Conservation (phyloP, 2,797 vertebrate species). For the Tauraco hartlaubi region DNA sequence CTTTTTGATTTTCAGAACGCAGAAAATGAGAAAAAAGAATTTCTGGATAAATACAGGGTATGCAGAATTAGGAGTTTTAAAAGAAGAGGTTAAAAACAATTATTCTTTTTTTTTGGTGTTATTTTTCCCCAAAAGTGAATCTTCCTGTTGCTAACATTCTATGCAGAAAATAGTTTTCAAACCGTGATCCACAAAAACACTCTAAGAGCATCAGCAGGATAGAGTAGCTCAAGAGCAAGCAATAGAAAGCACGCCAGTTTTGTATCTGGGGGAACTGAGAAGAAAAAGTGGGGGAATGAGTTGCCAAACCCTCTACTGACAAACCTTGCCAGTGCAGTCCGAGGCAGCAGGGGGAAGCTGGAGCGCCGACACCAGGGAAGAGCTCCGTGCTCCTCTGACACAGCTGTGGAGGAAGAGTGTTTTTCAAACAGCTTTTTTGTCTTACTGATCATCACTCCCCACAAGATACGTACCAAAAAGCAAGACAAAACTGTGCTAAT, state of each 20-base stretch:
- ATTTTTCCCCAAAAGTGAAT: not conserved
- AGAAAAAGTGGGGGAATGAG: not conserved
- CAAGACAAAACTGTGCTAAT: not conserved
- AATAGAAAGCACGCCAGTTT: not conserved
- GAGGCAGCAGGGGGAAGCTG: not conserved
- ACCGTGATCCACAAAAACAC: not conserved
- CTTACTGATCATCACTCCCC: not conserved
- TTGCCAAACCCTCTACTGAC: not conserved
- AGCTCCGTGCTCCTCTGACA: not conserved
- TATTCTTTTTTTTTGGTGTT: not conserved
- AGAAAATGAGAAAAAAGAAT: not conserved
- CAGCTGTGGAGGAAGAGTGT: not conserved
- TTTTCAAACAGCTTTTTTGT: not conserved
- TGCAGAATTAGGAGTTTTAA: not conserved
- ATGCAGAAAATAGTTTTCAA: not conserved
- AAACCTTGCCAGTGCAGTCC: not conserved
- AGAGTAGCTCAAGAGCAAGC: not conserved
- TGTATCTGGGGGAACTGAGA: not conserved
- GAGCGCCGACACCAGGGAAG: fast-evolving
- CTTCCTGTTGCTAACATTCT: not conserved
- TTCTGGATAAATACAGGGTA: not conserved
- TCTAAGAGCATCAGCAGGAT: not conserved
- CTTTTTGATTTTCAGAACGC: not conserved
- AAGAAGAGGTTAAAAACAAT: not conserved
- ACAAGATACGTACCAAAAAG: not conserved